Evolutionary conservation across 2,797 vertebrate species (phyloP), one percentile per base, ranked within the genome.

Genomic region (Antrozous pallidus): DNA sequence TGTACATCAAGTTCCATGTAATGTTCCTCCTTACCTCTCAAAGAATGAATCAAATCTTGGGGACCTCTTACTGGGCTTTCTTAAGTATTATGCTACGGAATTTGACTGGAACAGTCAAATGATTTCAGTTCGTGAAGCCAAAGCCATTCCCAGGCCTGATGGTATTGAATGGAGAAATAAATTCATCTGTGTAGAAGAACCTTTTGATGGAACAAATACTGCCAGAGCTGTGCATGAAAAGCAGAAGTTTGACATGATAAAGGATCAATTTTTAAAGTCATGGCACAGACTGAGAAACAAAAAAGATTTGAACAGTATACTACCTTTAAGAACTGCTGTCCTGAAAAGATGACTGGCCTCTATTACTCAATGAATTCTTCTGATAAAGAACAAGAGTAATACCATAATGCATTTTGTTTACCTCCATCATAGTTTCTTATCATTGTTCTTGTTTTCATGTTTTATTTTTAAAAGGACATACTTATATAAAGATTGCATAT

Each of bases 121-220:
- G 96, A 99, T 99, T 98, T 99, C 99, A 85, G 98, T 99, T 95
- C 99, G 99, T 95, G 99, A 99, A 97, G 99, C 98, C 97, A 99
- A 97, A 98, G 98, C 98, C 96, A 73, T 99, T 74, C 98, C 98
- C 47, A 99, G 98, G 97, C 98, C 97, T 95, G 98, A 98, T 93
- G 98, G 96, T 88, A 92, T 45, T 95, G 98, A 99, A 93, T 99
- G 99, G 99, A 99, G 98, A 98, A 98, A 98, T 98, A 99, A 99
- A 97, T 99, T 98, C 97, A 99, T 99, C 97, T 99, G 99, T 98
- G 98, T 99, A 84, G 99, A 99, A 99, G 99, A 99, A 97, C 99
- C 99, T 10, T 99, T 99, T 98, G 99, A 99, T 96, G 97, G 98
- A 94, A 99, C 99, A 93, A 99, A 99, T 90, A 99, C 99, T 40